These are phyloP conservation scores for Anhinga anhinga DNA, from an alignment of 2,113 vertebrate species.

Conservation along the genomic window DNA sequence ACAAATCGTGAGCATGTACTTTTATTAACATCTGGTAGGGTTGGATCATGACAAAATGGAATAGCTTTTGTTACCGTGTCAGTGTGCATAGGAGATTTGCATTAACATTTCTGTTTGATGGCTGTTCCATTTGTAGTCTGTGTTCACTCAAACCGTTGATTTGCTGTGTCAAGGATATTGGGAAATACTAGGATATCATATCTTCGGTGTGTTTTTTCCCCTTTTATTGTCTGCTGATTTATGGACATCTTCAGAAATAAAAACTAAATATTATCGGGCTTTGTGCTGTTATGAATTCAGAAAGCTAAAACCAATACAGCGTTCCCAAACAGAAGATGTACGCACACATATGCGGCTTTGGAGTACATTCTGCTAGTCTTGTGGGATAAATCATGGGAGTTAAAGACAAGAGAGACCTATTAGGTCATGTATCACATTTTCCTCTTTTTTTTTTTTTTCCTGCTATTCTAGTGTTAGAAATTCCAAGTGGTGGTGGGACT, in stretches of 20 bases:
- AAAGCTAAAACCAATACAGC: conserved; percentile 38
- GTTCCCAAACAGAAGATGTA: conserved; percentile 29
- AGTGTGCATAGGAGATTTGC: conserved; percentile 26
- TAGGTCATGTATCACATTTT: conserved; percentile 50
- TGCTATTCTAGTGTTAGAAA: not conserved
- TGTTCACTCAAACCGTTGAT: conserved; percentile 41
- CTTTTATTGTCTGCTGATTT: conserved; percentile 48
- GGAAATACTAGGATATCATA: conserved; percentile 26
- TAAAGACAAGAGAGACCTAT: conserved; percentile 46
- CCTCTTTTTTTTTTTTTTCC: not conserved
- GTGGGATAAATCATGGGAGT: conserved; percentile 16
- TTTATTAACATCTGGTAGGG: not conserved
- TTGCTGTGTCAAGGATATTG: conserved; percentile 31
- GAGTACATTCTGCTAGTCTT: conserved; percentile 17
- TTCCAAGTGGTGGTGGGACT: conserved; percentile 15
- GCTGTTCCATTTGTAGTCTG: conserved; percentile 11
- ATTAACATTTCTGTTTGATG: conserved; percentile 46
- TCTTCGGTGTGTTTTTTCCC: not conserved
- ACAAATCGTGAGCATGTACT: not conserved
- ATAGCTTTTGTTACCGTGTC: conserved; percentile 39
- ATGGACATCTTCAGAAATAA: conserved; percentile 39
- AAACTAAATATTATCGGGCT: conserved; percentile 45
- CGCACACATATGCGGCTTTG: not conserved
- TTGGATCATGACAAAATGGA: conserved; percentile 15
- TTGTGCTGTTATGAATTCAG: conserved; percentile 41